Base-by-base conservation (phyloP, 2,113 vertebrate genomes). In the Pluvianellus socialis region DNA sequence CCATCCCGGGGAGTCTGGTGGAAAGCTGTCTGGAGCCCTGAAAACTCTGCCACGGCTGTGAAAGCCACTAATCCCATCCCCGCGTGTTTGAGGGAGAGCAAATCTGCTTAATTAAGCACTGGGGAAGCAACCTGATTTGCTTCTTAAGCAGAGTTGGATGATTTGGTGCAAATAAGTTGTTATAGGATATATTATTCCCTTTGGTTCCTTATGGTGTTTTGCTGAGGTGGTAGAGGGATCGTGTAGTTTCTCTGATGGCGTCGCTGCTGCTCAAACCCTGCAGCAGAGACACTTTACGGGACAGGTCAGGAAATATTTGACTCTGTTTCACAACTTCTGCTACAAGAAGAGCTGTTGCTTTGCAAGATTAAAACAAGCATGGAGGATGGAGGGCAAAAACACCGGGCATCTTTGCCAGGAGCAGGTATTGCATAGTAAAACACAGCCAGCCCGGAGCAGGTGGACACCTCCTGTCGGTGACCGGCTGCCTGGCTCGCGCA, bases 401-500 rank as follows among this genome's bases (percentile, higher is more conserved):
- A 17, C 2, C 32, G 49, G 11, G 8, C 40, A n/a, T n/a, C 53
- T 79, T 91, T 59, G 16, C 40, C 50, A 28, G 55, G 65, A 85
- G 12, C 45, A 40, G 73, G 10, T 45, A 52, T 4, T 58, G 47
- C 12, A 7, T 1, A 13, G n/a, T 30, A 77, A 73, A 84, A n/a
- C 35, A 66, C 28, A 47, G 49, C 32, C 19, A 72, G 32, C 12
- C 66, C 44, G 24, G 72, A 55, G 67, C 38, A 65, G 38, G n/a
- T 1, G 0, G 44, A 24, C 0, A 2, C 33, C 16, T 86, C 14
- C 12, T 0, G 10, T 38, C 2, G 0, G 32, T 59, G 76, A 32
- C 44, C 8, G 13, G 45, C 32, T 82, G 12, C 16, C 22, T 24
- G 2, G 2, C 16, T 55, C 0, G 0, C 12, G 68, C 47, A 40